Evolutionary conservation across 37 sponge, comb jelly and placozoan species (phyloP), one percentile per base, ranked within the genome.

Genomic region (Spongilla lacustris): DNA sequence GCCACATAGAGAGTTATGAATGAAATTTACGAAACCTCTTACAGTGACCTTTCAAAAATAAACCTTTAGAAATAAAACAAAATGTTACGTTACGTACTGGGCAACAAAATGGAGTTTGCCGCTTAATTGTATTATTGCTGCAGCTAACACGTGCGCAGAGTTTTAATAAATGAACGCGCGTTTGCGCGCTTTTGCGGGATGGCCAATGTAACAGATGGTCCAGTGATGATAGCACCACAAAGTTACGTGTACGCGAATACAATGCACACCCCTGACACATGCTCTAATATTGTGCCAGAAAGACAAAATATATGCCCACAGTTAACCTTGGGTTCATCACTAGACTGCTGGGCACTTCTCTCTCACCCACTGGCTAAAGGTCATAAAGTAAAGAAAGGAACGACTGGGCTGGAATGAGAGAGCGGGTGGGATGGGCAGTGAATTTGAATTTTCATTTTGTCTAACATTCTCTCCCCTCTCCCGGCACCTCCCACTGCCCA

Each of bases 251-350:
- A 46, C 46, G 19, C 58, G 58, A 58, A 58, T 58, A 58, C 58
- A 58, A 58, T 58, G 58, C 4, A 17, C 58, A 10, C 58, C 14
- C 58, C 58, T 58, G 58, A 58, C 58, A 58, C 58, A 58, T 19
- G 58, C 58, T 6, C 58, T 17, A 58, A 58, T 58, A 58, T 58
- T 58, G 58, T 58, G 58, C 58, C 58, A 58, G 58, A 14, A 58
- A 58, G 58, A 58, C 58, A 58, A 58, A 58, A 58, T 58, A 58
- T 58, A 58, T 58, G 58, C 58, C 58, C 58, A 58, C 58, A 58
- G 58, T 14, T n/a, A 8, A 8, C 46, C 46, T 46, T 46, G 46
- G 46, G 46, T 46, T 46, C 8, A n/a, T 41, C 41, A 0, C 58
- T 58, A 58, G 58, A 58, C 58, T 17, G 21, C 46, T 46, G 46